phyloP scores from a whole-genome alignment of 2,797 vertebrate genomes.

The Cuniculus paca region DNA sequence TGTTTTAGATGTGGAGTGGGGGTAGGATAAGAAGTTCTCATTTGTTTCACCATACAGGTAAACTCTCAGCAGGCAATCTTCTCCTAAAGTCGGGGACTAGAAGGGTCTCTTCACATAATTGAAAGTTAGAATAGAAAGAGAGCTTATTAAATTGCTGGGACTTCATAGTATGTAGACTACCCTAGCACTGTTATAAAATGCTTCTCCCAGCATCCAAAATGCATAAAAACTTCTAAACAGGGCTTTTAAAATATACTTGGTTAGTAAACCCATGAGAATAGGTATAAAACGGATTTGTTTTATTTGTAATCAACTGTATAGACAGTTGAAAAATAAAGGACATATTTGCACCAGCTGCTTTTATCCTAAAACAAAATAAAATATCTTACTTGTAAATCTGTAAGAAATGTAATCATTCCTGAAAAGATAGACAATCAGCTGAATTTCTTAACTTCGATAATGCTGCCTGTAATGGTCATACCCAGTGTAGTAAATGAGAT shows the following conservation, averaged over 20 bases:
- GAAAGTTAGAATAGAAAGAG: background rate
- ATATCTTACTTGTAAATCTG: background rate
- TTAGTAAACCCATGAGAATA: background rate
- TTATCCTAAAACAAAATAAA: conserved; percentile 6
- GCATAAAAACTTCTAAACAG: background rate
- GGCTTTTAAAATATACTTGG: background rate
- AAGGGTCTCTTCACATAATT: background rate
- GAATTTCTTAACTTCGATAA: background rate
- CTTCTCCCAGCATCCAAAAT: background rate
- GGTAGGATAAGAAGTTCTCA: background rate
- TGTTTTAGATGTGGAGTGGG: background rate
- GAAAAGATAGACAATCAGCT: background rate
- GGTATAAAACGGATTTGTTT: background rate
- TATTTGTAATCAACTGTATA: background rate
- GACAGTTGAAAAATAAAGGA: background rate
- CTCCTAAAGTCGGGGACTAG: background rate
- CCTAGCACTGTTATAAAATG: background rate
- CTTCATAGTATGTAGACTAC: background rate
- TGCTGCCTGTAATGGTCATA: background rate
- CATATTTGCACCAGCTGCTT: background rate
- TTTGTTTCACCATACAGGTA: background rate
- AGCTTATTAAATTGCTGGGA: background rate
- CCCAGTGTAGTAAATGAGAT: background rate
- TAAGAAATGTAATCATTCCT: background rate
- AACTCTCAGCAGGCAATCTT: background rate